phyloP scores from a whole-genome alignment of 1,140 invertebrate genomes.

The Lerema accius region DNA sequence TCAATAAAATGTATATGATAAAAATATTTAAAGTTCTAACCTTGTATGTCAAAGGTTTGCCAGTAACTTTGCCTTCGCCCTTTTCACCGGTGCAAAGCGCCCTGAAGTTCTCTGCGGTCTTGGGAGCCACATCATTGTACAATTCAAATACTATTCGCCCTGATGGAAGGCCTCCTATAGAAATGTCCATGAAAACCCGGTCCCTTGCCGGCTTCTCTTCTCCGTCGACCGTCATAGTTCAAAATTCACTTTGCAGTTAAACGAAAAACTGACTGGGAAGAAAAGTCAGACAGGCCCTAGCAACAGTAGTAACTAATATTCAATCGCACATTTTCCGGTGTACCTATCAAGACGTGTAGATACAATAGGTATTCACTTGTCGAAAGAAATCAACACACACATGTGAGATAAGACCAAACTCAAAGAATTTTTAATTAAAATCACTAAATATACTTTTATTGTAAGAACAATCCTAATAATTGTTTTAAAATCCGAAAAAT shows the following conservation, averaged over 20 bases:
- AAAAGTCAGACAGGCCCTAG: background rate
- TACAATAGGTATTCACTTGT: no score
- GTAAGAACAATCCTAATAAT: no score
- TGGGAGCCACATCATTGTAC: conserved; percentile 95
- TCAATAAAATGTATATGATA: conserved; percentile 1
- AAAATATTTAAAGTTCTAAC: conserved; percentile 49
- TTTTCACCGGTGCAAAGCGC: conserved; percentile 95
- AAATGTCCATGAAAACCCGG: conserved; percentile 95
- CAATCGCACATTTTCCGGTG: background rate
- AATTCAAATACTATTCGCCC: conserved; percentile 97
- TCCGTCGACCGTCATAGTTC: conserved; percentile 74
- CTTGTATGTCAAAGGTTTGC: conserved; percentile 89
- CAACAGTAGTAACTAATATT: no score
- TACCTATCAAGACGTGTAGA: no score
- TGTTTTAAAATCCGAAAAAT: no score
- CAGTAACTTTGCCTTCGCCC: conserved; percentile 88
- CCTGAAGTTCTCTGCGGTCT: conserved; percentile 97
- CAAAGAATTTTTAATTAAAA: no score
- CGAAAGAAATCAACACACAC: no score
- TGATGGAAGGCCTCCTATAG: conserved; percentile 92
- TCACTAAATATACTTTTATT: no score
- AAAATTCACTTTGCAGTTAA: background rate
- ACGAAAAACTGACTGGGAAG: no score
- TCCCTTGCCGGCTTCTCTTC: conserved; percentile 81
- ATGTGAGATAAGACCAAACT: no score